Conservation (phyloP, 2,113 vertebrate species). For the Echinops telfairi region DNA sequence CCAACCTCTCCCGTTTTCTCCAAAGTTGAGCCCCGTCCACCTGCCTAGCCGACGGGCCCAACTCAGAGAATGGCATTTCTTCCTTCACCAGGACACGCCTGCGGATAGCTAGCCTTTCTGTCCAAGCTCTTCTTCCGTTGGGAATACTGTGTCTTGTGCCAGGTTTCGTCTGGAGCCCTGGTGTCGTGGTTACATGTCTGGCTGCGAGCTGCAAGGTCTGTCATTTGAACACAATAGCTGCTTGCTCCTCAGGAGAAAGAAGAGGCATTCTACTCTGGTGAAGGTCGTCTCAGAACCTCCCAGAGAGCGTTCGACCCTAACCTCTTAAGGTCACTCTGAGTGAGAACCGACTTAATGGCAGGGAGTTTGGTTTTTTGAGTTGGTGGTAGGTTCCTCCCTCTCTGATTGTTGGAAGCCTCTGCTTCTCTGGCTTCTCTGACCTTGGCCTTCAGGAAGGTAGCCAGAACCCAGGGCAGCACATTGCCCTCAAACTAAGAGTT, state of each 20-base stretch:
- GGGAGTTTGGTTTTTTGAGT: too few relatives aligned
- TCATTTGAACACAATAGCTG: too few relatives aligned
- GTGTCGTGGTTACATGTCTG: too few relatives aligned
- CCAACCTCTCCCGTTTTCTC: background rate
- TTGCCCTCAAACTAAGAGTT: background rate
- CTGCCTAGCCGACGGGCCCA: background rate
- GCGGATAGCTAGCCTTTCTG: background rate
- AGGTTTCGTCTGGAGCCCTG: background rate
- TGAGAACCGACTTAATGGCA: too few relatives aligned
- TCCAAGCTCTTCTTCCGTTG: background rate
- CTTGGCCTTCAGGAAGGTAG: background rate
- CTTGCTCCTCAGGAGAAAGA: too few relatives aligned
- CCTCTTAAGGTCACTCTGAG: too few relatives aligned
- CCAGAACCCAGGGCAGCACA: background rate
- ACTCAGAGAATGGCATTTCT: background rate
- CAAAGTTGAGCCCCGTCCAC: background rate
- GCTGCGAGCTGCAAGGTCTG: too few relatives aligned
- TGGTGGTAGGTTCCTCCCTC: background rate
- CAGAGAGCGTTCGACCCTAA: too few relatives aligned
- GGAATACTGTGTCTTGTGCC: background rate
- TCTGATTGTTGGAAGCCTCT: background rate
- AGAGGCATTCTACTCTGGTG: too few relatives aligned
- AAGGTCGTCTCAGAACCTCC: too few relatives aligned
- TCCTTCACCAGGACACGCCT: background rate
- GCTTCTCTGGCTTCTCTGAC: background rate